A percentile compares a stretch with the other conserved stretches of the same genome.
Evolutionary conservation across 2,888 invertebrate genomes (phyloP).

Genomic region (Drosophila greeni): DNA sequence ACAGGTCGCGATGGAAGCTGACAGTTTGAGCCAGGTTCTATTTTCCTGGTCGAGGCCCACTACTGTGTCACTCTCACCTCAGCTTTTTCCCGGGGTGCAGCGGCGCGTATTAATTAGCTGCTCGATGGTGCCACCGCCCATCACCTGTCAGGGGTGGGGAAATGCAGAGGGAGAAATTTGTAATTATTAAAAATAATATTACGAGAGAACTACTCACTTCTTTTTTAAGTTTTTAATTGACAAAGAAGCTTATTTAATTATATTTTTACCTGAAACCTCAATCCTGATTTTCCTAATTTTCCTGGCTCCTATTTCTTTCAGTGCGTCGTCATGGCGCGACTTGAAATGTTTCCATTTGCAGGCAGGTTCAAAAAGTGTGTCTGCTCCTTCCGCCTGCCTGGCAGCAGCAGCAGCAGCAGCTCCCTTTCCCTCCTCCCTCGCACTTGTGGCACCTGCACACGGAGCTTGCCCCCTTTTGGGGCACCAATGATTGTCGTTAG

Average conservation of each 20-base stretch:
- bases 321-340: conserved; percentile 39
- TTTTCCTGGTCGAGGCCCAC: conserved; percentile 20
- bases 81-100: conserved; percentile 54
- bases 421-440: not conserved
- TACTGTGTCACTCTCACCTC: conserved; percentile 23
- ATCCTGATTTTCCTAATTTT: not conserved
- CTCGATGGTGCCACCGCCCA: conserved; percentile 59
- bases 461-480: not conserved
- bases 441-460: conserved; percentile 15
- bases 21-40: conserved; percentile 32
- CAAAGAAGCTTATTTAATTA: not conserved
- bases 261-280: not conserved
- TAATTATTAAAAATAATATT: not conserved
- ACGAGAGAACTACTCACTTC: not conserved
- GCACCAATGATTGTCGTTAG: conserved; percentile 55
- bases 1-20: conserved; percentile 53
- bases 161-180: not conserved
- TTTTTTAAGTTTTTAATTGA: not conserved
- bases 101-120: conserved; percentile 73
- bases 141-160: conserved; percentile 22
- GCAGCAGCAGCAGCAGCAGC: not conserved
- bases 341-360: conserved; percentile 65
- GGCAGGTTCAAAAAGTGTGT: conserved; percentile 70
- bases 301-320: not conserved
- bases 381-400: conserved; percentile 8